Conservation (phyloP, 2,113 vertebrate genomes). For the Sinocyclocheilus anshuiensis region DNA sequence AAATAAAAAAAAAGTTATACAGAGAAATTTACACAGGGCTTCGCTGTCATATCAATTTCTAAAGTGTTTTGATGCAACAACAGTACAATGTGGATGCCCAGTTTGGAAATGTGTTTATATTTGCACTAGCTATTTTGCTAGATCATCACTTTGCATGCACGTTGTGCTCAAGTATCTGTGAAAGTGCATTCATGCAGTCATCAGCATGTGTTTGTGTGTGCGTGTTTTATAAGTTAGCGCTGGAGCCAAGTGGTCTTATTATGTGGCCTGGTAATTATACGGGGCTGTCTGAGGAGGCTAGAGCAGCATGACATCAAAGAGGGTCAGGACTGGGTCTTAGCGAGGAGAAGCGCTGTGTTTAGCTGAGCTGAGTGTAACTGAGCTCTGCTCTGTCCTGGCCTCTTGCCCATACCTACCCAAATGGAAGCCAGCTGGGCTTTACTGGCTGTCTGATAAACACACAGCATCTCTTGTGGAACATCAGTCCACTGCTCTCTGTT, state of each 20-base stretch:
- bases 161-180: constrained; percentile 41
- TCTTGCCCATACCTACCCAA: constrained; percentile 74
- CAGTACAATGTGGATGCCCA: background rate
- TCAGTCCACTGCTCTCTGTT: constrained; percentile 72
- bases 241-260: constrained; percentile 66
- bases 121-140: constrained; percentile 32
- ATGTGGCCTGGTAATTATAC: constrained; percentile 69
- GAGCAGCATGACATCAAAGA: constrained; percentile 70
- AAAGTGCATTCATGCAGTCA: constrained; percentile 43
- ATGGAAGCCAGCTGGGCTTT: constrained; percentile 80
- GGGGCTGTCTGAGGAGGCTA: constrained; percentile 56
- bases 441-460: constrained; percentile 71
- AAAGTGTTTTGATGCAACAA: background rate
- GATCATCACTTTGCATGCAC: constrained; percentile 43
- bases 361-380: constrained; percentile 20
- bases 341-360: constrained; percentile 26
- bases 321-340: constrained; percentile 70
- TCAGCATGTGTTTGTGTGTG: constrained; percentile 53
- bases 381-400: constrained; percentile 14
- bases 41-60: background rate
- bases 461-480: constrained; percentile 70
- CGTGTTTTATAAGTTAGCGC: constrained; percentile 68
- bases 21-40: background rate
- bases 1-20: background rate
- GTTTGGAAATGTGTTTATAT: constrained; percentile 1